Conservation (phyloP, 2,113 vertebrate genomes). For the Rhodinocichla rosea region DNA sequence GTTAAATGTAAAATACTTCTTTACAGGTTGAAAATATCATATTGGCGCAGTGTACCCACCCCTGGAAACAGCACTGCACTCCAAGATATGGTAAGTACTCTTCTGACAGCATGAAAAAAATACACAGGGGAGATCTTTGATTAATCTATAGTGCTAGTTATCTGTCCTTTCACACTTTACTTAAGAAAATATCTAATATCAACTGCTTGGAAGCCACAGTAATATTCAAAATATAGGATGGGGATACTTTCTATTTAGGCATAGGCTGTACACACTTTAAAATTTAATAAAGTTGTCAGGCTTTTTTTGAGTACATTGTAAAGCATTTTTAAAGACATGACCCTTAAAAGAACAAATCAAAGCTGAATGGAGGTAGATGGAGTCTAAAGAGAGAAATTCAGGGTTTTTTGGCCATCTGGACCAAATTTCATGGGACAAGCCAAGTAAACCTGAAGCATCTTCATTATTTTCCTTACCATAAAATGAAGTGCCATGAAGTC, state of each 20-base stretch:
- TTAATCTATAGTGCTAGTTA: neutral
- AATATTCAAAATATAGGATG: neutral
- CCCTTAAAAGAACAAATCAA: neutral
- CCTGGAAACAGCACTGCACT: constrained; percentile 77
- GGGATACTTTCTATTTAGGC: neutral
- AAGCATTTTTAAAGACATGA: neutral
- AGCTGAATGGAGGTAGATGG: neutral
- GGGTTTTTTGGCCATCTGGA: too few species aligned
- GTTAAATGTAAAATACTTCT: neutral
- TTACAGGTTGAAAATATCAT: constrained; percentile 63
- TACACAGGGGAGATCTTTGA: neutral
- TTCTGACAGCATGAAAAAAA: constrained; percentile 44
- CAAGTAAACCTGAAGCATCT: too few species aligned
- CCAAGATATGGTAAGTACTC: constrained; percentile 65
- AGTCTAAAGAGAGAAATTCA: neutral
- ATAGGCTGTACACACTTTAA: neutral
- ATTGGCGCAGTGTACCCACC: constrained; percentile 79
- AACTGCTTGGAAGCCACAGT: neutral
- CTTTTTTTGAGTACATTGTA: neutral
- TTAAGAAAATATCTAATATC: neutral
- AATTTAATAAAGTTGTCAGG: neutral
- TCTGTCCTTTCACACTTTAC: neutral
- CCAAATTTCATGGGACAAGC: too few species aligned
- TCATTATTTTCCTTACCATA: too few species aligned
- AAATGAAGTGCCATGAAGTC: too few species aligned